Evolutionary conservation across 2,888 invertebrate genomes (phyloP), one percentile per base, ranked within the genome.

Genomic region (Cephalotes varians): DNA sequence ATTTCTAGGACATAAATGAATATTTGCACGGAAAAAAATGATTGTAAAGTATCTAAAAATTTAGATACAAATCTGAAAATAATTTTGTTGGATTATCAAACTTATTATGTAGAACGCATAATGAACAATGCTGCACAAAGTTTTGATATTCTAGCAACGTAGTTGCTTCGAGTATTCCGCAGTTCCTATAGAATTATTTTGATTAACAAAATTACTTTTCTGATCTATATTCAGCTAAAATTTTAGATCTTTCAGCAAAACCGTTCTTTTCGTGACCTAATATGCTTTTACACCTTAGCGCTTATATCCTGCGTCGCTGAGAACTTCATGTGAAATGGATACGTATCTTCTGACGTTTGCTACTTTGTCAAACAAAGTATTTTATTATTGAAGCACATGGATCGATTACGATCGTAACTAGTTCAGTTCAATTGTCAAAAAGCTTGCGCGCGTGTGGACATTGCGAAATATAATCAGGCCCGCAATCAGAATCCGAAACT

Each of bases 401-500:
- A 69, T 65, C 49, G 65, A 76, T 76, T 51, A 51, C 34, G 65
- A 10, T 77, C 6, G 31, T 34, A 69, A 69, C 77, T 69, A 34
- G 64, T 56, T 58, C 44, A 31, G 77, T 69, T 69, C 69, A 37
- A 64, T 81, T 56, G 64, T 81, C 60, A 65, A 81, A 81, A 81
- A 81, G 56, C 54, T 15, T 25, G 15, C 37, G 40, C 62, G 47
- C 28, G 18, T 25, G 44, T 49, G 64, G 12, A 40, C n/a, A 56
- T 54, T 25, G 34, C 47, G 81, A 74, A 64, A 64, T 51, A 64
- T 79, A 81, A 81, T 76, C 54, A 74, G 56, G 56, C 74, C 62
- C 21, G 81, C 81, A 74, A 81, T 74, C 74, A 64, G 74, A 84
- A 79, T 65, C 54, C 31, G 80, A 87, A 89, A 85, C 60, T 86